Base-by-base conservation (phyloP, 2,888 invertebrate species). In the Globia sparganii region DNA sequence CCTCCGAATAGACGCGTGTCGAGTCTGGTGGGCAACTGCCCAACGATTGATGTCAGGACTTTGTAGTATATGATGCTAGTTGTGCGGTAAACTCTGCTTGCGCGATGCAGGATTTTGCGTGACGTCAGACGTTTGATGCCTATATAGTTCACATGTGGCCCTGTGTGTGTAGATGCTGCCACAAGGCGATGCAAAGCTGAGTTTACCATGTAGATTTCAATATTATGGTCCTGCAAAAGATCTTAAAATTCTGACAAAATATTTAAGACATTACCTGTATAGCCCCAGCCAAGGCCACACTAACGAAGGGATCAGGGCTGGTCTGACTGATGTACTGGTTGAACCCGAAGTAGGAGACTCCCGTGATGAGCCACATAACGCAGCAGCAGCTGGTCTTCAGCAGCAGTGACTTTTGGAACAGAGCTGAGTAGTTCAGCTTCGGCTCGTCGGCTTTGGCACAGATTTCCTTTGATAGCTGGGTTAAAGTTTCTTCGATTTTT, bases 291-390 rank as follows among this genome's bases (percentile, higher is more conserved):
- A 97, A 95, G 0, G 98, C 97, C 9, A 99, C 98, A 91, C 99
- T 99, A 1, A 98, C 81, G 90, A 98, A 99, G 21, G 98, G 98
- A 89, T 98, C 97, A 0, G 98, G 98, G 11, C 98, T 98, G 43
- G 98, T 97, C 92, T 98, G 97, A 6, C 98, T 98, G 85, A 98
- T 97, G 93, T 98, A 98, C 93, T 98, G 98, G 68, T 98, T 98
- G 81, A 99, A 97, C 0, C 99, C 99, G 89, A 98, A 99, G 94
- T 98, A 98, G 58, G 98, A 98, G 92, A 99, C 97, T 0, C 99
- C 98, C 21, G 98, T 97, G 6, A 98, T 97, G n/a, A 98, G 95
- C 99, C 98, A 99, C 88, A 98, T 97, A 87, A 97, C 97, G 86
- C 97, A 97, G 90, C 98, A 97, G 86, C 97, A 97, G 0, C 97